Conservation (phyloP, 2,888 invertebrate genomes). For the Nephrotoma guestfalica region DNA sequence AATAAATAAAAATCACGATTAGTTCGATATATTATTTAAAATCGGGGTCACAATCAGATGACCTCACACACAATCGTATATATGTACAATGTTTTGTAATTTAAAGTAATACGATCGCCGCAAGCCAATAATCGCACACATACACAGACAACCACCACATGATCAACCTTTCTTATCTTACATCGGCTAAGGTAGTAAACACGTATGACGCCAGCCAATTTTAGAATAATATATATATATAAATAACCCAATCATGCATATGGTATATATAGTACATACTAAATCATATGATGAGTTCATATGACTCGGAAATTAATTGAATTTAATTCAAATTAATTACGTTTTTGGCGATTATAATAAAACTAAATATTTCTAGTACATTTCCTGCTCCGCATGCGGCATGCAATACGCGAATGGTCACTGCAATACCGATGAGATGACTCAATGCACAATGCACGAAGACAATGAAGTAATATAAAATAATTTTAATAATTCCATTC, state of each 20-base stretch:
- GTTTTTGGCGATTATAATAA: neutral
- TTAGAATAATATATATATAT: too few species aligned
- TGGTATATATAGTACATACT: neutral
- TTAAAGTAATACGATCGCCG: slow-evolving; percentile 4
- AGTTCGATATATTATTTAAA: neutral
- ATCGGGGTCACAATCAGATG: neutral
- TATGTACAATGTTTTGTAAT: neutral
- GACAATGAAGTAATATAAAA: neutral
- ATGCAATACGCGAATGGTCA: neutral
- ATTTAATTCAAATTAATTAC: neutral
- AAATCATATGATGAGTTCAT: neutral
- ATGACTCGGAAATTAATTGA: neutral
- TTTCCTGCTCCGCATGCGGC: neutral
- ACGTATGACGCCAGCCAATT: neutral
- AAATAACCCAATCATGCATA: neutral
- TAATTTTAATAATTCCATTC: neutral
- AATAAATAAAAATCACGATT: slow-evolving; percentile 3
- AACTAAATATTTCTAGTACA: neutral
- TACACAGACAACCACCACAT: neutral
- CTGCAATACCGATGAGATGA: neutral
- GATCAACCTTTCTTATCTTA: neutral
- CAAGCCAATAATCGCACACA: neutral
- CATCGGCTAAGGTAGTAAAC: neutral
- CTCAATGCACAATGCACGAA: neutral
- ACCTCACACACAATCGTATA: neutral